These are phyloP conservation scores for Dufourea novaeangliae DNA, from an alignment of 1,140 invertebrate species.

Conservation along the genomic window DNA sequence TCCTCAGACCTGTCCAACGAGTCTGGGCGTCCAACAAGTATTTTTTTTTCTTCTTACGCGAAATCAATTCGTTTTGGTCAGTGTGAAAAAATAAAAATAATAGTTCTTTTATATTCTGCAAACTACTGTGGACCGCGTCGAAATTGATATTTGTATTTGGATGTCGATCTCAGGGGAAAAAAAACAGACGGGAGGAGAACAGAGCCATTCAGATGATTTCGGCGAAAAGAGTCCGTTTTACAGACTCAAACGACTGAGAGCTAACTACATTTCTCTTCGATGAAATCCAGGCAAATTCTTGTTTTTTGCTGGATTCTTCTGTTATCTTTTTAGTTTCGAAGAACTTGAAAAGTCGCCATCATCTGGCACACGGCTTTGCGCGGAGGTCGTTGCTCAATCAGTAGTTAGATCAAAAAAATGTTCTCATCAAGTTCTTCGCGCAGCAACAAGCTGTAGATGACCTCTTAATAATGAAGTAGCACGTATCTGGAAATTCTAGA, in stretches of 20 bases:
- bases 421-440: slow-evolving; percentile 28
- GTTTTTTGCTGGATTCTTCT: slow-evolving; percentile 7
- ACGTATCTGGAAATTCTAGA: slow-evolving; percentile 55
- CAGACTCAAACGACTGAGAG: not conserved
- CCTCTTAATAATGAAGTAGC: slow-evolving; percentile 46
- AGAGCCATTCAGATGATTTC: slow-evolving; percentile 31
- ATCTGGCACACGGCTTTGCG: not conserved
- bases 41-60: slow-evolving; percentile 57
- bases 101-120: slow-evolving; percentile 68
- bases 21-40: slow-evolving; percentile 28
- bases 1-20: slow-evolving; percentile 29
- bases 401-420: not conserved
- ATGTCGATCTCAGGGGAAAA: slow-evolving; percentile 54
- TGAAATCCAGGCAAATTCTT: not conserved
- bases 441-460: slow-evolving; percentile 49
- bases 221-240: slow-evolving; percentile 10
- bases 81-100: slow-evolving; percentile 77
- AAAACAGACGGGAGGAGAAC: slow-evolving; percentile 31
- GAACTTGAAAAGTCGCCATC: not conserved
- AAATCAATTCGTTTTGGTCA: slow-evolving; percentile 73
- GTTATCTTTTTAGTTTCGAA: not conserved
- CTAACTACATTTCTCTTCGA: not conserved
- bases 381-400: not conserved
- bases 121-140: slow-evolving; percentile 76
- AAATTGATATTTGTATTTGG: slow-evolving; percentile 74